These are phyloP conservation scores for Seriola aureovittata DNA, from an alignment of 2,113 vertebrate genomes.

Conservation along the genomic window DNA sequence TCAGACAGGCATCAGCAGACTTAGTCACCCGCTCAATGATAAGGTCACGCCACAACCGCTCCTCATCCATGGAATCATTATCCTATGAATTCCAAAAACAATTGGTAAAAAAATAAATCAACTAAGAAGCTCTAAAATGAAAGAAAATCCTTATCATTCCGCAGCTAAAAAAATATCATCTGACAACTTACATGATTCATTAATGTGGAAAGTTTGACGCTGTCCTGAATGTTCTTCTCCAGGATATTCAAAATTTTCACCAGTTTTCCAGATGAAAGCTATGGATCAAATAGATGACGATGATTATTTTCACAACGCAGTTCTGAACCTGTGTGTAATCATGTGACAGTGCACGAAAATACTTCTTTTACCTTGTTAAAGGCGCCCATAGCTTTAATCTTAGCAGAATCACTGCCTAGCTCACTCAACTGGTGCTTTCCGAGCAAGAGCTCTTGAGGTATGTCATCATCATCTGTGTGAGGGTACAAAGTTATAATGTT, in stretches of 20 bases:
- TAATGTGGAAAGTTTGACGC: slow-evolving; percentile 93
- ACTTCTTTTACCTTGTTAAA: slow-evolving; percentile 89
- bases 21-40: slow-evolving; percentile 98
- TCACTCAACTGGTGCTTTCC: slow-evolving; percentile 96
- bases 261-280: slow-evolving; percentile 94
- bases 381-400: slow-evolving; percentile 98
- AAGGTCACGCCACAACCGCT: slow-evolving; percentile 95
- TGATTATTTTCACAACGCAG: background rate
- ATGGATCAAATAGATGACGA: slow-evolving; percentile 43
- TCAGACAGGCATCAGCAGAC: slow-evolving; percentile 97
- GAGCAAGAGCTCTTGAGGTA: slow-evolving; percentile 94
- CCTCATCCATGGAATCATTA: slow-evolving; percentile 96
- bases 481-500: slow-evolving; percentile 3
- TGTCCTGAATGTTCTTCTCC: slow-evolving; percentile 98
- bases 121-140: background rate
- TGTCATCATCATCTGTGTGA: slow-evolving; percentile 92
- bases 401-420: slow-evolving; percentile 94
- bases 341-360: background rate
- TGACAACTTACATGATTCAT: slow-evolving; percentile 91
- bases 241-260: slow-evolving; percentile 95
- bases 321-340: background rate
- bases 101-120: background rate
- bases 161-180: background rate
- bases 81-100: slow-evolving; percentile 80
- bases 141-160: background rate